phyloP scores from a whole-genome alignment of 2,113 vertebrate genomes.

The Lampris incognitus region DNA sequence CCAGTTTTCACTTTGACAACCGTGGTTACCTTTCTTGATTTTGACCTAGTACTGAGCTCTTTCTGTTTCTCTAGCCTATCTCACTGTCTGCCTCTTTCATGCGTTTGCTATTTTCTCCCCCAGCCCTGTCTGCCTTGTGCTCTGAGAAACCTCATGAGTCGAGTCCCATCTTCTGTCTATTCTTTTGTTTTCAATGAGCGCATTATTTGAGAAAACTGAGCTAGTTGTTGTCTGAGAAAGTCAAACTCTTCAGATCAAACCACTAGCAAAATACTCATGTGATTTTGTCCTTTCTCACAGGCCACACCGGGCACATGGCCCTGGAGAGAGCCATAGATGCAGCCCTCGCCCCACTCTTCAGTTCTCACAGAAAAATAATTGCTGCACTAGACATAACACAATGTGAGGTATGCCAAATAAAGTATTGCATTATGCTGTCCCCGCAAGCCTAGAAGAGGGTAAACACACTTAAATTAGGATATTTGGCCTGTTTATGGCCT shows the following conservation, averaged over 20 bases:
- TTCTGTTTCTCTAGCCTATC: conserved; percentile 22
- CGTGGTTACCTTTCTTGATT: not conserved
- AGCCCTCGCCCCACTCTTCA: conserved; percentile 35
- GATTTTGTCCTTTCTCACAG: conserved; percentile 61
- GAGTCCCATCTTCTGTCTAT: conserved; percentile 31
- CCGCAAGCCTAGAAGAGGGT: conserved; percentile 26
- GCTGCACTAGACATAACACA: conserved; percentile 65
- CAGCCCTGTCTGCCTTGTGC: not conserved
- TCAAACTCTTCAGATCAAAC: conserved; percentile 45
- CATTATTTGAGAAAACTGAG: conserved; percentile 42
- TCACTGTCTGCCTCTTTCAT: not conserved
- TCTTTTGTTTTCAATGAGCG: conserved; percentile 41
- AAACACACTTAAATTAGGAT: conserved; percentile 42
- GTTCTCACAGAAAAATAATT: conserved; percentile 46
- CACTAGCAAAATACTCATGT: conserved; percentile 49
- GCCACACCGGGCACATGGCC: conserved; percentile 41
- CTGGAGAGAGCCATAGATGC: conserved; percentile 50
- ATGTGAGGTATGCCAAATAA: conserved; percentile 69
- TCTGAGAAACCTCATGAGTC: conserved; percentile 20
- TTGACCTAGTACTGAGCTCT: conserved; percentile 49
- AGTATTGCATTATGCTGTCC: conserved; percentile 38
- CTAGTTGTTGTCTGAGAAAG: conserved; percentile 59
- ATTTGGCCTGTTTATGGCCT: conserved; percentile 49
- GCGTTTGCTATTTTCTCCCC: not conserved
- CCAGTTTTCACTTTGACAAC: too few relatives aligned